Evolutionary conservation across 2,888 invertebrate species (phyloP).

Genomic region (Synergus umbraculus): DNA sequence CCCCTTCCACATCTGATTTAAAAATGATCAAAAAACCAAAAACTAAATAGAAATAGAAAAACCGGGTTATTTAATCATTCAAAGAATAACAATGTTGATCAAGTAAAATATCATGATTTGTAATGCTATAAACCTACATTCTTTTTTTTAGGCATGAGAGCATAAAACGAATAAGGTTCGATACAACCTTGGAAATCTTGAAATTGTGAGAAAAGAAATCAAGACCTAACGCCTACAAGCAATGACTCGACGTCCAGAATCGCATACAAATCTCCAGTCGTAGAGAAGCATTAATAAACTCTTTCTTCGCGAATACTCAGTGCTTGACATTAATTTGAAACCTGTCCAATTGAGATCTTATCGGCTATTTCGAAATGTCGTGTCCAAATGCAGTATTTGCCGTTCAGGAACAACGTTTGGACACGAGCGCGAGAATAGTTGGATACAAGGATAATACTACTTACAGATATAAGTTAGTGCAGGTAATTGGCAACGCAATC

Average conservation of each 20-base stretch:
- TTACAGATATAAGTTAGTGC: not conserved
- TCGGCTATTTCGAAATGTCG: constrained; percentile 38
- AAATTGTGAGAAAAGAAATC: not conserved
- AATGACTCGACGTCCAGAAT: not conserved
- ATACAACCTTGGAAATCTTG: constrained; percentile 3
- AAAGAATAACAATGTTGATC: not conserved
- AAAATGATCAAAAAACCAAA: not conserved
- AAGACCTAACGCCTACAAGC: not conserved
- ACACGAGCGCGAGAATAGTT: constrained; percentile 8
- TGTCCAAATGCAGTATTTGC: constrained; percentile 28
- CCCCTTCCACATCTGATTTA: not conserved
- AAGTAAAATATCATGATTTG: not conserved
- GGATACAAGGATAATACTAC: constrained; percentile 10
- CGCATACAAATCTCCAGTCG: not conserved
- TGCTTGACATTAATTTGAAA: constrained; percentile 43
- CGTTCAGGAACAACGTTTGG: constrained; percentile 12
- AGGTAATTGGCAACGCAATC: constrained; percentile 53
- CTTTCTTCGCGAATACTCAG: constrained; percentile 52
- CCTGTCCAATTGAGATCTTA: constrained; percentile 42
- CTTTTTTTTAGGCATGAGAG: not conserved
- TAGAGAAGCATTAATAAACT: constrained; percentile 63
- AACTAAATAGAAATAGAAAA: not conserved
- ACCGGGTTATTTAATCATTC: not conserved
- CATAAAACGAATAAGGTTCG: not conserved
- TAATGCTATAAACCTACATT: not conserved